Percentiles rank a stretch among this genome's conserved stretches.
Conservation (phyloP, 2,888 invertebrate species). For the Trissolcus brochymenae region DNA sequence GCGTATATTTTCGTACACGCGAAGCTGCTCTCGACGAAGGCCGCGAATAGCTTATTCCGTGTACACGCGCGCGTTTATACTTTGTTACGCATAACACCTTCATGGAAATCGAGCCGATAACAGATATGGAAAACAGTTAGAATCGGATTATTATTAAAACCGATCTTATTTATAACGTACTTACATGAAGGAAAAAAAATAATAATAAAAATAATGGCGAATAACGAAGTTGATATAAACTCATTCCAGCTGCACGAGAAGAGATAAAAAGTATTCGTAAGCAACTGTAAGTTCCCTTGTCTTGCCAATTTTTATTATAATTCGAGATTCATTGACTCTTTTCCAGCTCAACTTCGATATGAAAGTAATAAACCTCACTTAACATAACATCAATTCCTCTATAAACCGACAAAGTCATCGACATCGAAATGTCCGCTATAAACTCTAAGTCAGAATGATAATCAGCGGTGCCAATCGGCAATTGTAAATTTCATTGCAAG, state of each 20-base stretch:
- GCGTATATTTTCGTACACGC: slow-evolving; percentile 50
- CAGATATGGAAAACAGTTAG: slow-evolving; percentile 4
- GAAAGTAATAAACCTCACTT: slow-evolving; percentile 6
- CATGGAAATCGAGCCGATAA: slow-evolving; percentile 24
- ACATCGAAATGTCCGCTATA: slow-evolving; percentile 6
- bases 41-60: slow-evolving; percentile 38
- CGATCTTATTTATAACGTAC: not conserved
- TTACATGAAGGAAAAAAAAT: too few species aligned
- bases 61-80: slow-evolving; percentile 17
- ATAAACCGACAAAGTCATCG: slow-evolving; percentile 20
- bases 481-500: slow-evolving; percentile 17
- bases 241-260: too few species aligned
- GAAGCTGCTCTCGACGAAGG: slow-evolving; percentile 19
- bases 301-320: not conserved
- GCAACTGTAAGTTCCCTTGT: not conserved
- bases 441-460: slow-evolving; percentile 1
- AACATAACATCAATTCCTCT: slow-evolving; percentile 6
- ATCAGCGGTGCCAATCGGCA: slow-evolving; percentile 7
- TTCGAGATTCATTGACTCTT: not conserved
- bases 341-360: not conserved
- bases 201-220: too few species aligned
- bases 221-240: too few species aligned
- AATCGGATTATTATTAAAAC: not conserved
- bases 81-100: slow-evolving; percentile 27
- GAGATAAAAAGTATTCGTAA: too few species aligned